Evolutionary conservation across 1,140 invertebrate species (phyloP).

Genomic region (Periplaneta americana): DNA sequence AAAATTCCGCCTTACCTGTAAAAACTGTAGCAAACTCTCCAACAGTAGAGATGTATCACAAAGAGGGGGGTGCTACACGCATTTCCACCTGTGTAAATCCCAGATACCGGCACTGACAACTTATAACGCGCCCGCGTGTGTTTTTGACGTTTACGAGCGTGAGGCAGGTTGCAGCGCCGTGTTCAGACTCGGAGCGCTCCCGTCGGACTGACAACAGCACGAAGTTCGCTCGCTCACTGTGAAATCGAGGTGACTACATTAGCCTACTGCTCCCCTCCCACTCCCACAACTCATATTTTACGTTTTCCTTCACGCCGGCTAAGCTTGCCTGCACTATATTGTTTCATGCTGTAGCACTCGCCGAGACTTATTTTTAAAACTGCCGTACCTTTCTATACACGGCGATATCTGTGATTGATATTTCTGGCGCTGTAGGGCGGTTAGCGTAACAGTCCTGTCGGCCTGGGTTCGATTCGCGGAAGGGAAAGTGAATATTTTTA

Average conservation of each 20-base stretch:
- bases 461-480: too few species aligned
- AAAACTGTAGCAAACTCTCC: not conserved
- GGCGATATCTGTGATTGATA: too few species aligned
- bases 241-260: not conserved
- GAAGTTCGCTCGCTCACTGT: not conserved
- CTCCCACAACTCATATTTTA: not conserved
- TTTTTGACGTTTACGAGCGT: not conserved
- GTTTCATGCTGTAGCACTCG: not conserved
- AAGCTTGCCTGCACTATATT: not conserved
- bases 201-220: not conserved
- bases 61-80: not conserved
- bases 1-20: not conserved
- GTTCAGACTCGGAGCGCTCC: not conserved
- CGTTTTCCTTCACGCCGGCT: not conserved
- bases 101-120: not conserved
- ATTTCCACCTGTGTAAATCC: not conserved
- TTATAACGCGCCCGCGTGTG: not conserved
- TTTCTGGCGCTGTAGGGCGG: too few species aligned
- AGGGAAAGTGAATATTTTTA: too few species aligned
- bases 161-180: not conserved
- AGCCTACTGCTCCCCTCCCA: not conserved
- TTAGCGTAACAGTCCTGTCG: too few species aligned
- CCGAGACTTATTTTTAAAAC: not conserved
- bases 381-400: too few species aligned
- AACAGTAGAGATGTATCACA: not conserved